These are phyloP conservation scores for Telmatochromis sp. DNA, from an alignment of 2,113 vertebrate species.

Conservation along the genomic window DNA sequence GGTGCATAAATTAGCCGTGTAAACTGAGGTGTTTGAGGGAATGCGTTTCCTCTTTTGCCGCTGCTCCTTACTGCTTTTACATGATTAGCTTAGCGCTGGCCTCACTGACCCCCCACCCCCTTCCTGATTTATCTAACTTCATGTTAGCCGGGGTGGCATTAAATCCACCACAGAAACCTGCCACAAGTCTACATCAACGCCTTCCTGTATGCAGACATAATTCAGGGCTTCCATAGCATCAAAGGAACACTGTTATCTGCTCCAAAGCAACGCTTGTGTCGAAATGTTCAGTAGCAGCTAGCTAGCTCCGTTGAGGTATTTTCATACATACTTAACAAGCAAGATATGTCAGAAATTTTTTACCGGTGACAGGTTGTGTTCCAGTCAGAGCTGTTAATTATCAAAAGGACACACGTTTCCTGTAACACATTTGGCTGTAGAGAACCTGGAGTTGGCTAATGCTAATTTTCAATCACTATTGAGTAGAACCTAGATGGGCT, in stretches of 20 bases:
- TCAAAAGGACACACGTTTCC: background rate
- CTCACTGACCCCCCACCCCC: background rate
- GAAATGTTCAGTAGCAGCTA: background rate
- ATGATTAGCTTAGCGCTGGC: slow-evolving; percentile 48
- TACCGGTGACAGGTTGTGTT: background rate
- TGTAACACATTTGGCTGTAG: background rate
- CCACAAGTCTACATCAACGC: fast-evolving
- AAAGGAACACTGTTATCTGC: background rate
- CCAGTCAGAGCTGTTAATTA: background rate
- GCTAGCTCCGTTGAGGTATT: background rate
- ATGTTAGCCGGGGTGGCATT: background rate
- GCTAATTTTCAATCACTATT: background rate
- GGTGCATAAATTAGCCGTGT: background rate
- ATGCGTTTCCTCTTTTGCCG: background rate
- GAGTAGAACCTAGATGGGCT: background rate
- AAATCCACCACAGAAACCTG: background rate
- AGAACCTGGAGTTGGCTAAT: background rate
- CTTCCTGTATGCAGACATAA: background rate
- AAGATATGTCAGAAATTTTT: background rate
- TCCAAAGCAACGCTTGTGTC: background rate
- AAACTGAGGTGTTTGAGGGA: background rate
- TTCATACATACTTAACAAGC: background rate
- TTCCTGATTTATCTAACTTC: background rate
- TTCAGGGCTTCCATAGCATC: background rate
- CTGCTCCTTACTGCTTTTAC: background rate